These are phyloP conservation scores for Malurus melanocephalus DNA, from an alignment of 2,113 vertebrate species.

Conservation along the genomic window DNA sequence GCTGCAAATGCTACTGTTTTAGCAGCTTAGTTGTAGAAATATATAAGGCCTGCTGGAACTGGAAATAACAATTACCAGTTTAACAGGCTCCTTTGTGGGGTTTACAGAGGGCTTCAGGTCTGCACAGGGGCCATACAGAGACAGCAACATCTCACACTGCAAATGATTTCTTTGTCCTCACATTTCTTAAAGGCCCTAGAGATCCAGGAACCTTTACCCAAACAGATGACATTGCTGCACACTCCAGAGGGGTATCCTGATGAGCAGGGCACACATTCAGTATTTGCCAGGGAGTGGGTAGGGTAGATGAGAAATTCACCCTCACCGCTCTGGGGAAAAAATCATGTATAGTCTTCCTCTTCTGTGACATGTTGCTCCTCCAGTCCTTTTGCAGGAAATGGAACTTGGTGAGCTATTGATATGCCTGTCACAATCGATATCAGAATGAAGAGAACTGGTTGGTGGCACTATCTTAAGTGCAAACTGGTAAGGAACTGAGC, in stretches of 20 bases:
- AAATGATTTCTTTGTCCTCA: neutral
- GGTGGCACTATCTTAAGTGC: neutral
- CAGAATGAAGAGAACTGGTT: neutral
- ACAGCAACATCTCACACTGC: rapidly evolving
- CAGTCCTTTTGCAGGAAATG: neutral
- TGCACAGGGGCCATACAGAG: neutral
- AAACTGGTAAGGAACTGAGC: neutral
- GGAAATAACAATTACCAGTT: neutral
- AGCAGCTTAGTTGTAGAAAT: neutral
- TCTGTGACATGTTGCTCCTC: neutral
- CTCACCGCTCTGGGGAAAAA: neutral
- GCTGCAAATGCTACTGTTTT: neutral
- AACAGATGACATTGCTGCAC: neutral
- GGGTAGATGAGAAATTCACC: neutral
- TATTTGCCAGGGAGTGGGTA: neutral
- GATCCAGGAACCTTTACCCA: neutral
- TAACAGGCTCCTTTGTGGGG: neutral
- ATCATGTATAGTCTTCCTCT: neutral
- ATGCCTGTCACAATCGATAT: neutral
- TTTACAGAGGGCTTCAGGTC: neutral
- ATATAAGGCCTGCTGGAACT: neutral
- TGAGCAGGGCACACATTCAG: neutral
- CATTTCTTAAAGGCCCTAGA: neutral
- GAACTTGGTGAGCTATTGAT: neutral
- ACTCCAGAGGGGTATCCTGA: neutral